These are phyloP conservation scores for Parnassius mnemosyne DNA, from an alignment of 2,888 invertebrate genomes.

Conservation along the genomic window DNA sequence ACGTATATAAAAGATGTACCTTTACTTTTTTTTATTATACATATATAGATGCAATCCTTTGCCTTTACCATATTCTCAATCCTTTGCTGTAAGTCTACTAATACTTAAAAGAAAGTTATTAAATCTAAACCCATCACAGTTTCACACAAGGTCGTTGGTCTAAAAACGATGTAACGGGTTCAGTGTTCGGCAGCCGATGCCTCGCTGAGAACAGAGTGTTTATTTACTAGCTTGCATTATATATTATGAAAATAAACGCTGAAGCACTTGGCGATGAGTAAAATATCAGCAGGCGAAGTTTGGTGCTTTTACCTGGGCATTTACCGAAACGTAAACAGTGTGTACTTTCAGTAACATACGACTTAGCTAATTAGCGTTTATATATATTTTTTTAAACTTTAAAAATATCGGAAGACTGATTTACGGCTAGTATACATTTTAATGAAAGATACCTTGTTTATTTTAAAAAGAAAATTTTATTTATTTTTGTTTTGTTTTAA, in stretches of 20 bases:
- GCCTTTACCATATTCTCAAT: neutral
- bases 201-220: constrained; percentile 36
- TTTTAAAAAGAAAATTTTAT: constrained; percentile 8
- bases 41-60: too few relatives aligned
- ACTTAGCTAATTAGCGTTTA: constrained; percentile 13
- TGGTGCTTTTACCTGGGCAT: constrained; percentile 18
- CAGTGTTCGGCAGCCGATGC: constrained; percentile 60
- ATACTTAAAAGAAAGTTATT: constrained; percentile 25
- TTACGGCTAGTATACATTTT: constrained; percentile 15
- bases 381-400: constrained; percentile 5
- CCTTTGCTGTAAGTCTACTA: constrained; percentile 6
- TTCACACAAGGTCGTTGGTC: constrained; percentile 68
- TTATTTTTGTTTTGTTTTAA: too few relatives aligned
- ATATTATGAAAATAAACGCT: constrained; percentile 35
- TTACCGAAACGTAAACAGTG: constrained; percentile 21
- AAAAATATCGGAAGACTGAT: constrained; percentile 10
- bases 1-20: too few relatives aligned
- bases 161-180: constrained; percentile 72
- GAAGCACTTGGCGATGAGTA: constrained; percentile 27
- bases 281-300: constrained; percentile 22
- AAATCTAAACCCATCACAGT: constrained; percentile 35
- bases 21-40: too few relatives aligned
- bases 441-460: constrained; percentile 8
- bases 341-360: constrained; percentile 9
- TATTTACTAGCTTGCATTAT: constrained; percentile 36